Base-by-base conservation (phyloP, 2,888 invertebrate genomes). In the Pristionchus arcanus region DNA sequence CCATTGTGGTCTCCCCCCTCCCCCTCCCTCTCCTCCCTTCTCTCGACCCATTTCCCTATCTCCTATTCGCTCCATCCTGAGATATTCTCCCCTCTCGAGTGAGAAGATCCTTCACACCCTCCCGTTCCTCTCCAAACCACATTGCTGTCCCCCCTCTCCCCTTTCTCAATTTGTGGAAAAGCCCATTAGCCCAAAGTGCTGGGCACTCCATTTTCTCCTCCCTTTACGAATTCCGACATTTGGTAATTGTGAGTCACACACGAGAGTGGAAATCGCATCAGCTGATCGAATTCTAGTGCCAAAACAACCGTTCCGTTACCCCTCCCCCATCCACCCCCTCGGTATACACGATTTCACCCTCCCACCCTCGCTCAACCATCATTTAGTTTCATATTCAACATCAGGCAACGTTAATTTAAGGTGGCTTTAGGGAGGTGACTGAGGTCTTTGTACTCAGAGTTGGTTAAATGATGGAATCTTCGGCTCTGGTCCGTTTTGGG, bases 41-140 rank as follows among this genome's bases (percentile, higher is more conserved):
- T 85, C 55, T 85, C 84, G 84, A 85, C 84, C 55, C 59, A 85
- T 28, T 85, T 85, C 55, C 84, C 83, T 83, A 83, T 84, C 84
- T 81, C 81, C 49, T 85, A 37, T 59, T 85, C 59, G 9, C 59
- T 55, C 34, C 55, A 21, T 49, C 3, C 59, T 55, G 31, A 85
- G 55, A 59, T 85, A 85, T 59, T 85, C 59, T 16, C 28, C 13
- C 81, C 28, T n/a, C n/a, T n/a, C 15, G 5, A 11, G 25, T 11
- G n/a, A 37, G 74, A 74, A 2, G 15, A 16, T 37, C 37, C 25
- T 34, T 85, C 28, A 37, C 55, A 83, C 84, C 49, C 59, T 34
- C 55, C 49, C 13, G n/a, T 83, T 53, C 84, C 55, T 13, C n/a
- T 83, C 25, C 59, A 85, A 85, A 81, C 49, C 81, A 28, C 81